These are phyloP conservation scores for Forbesichthys papilliferus DNA, from an alignment of 2,113 vertebrate genomes.

Conservation along the genomic window DNA sequence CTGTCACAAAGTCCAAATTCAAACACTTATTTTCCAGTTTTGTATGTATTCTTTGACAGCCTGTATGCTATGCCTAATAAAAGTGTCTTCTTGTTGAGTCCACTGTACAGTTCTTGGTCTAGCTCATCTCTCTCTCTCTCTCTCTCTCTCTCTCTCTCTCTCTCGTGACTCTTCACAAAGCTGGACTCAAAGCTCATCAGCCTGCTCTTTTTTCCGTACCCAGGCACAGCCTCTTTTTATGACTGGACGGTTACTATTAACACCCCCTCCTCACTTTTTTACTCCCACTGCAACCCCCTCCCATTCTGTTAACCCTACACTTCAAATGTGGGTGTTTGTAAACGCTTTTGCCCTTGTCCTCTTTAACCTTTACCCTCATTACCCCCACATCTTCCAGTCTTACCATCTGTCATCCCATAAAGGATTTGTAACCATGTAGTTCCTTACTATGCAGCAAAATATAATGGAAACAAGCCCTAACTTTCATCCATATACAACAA, in stretches of 20 bases:
- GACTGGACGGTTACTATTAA: slow-evolving; percentile 63
- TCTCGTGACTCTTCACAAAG: slow-evolving; percentile 58
- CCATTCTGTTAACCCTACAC: slow-evolving; percentile 33
- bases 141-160: slow-evolving; percentile 44
- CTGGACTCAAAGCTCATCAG: slow-evolving; percentile 37
- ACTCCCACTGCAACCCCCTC: slow-evolving; percentile 17
- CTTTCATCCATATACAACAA: too few relatives aligned
- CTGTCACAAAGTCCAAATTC: background rate
- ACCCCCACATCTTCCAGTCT: background rate
- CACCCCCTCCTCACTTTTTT: slow-evolving; percentile 30
- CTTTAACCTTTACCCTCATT: slow-evolving; percentile 28
- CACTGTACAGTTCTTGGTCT: slow-evolving; percentile 15
- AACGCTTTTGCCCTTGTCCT: slow-evolving; percentile 36
- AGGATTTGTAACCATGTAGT: background rate
- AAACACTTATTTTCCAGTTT: background rate
- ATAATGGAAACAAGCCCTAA: too few relatives aligned
- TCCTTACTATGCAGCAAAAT: too few relatives aligned
- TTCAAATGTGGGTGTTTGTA: slow-evolving; percentile 53
- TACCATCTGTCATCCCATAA: slow-evolving; percentile 47
- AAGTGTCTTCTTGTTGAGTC: slow-evolving; percentile 40
- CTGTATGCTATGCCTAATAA: slow-evolving; percentile 51
- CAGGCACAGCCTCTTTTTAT: slow-evolving; percentile 73
- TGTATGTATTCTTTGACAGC: background rate
- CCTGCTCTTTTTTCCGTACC: slow-evolving; percentile 69
- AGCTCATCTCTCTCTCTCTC: slow-evolving; percentile 41